A percentile compares a stretch with the other conserved stretches of the same genome.
Evolutionary conservation across 2,797 vertebrate species (phyloP).

Genomic region (Periparus ater): DNA sequence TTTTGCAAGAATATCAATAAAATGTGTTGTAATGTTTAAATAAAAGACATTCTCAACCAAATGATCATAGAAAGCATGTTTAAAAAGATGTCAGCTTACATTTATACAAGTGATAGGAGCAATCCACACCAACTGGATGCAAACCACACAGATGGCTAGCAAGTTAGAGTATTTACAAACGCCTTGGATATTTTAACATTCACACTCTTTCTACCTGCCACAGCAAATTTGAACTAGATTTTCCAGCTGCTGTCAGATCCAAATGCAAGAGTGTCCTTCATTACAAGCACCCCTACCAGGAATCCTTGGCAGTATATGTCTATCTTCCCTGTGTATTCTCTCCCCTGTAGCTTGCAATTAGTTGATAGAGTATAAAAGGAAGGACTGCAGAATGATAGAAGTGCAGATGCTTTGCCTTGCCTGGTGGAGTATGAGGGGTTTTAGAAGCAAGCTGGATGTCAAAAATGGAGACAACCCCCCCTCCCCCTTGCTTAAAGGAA

Average conservation of each 20-base stretch:
- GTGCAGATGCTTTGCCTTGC: neutral
- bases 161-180: constrained; percentile 75
- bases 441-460: constrained; percentile 10
- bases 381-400: constrained; percentile 54
- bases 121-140: constrained; percentile 64
- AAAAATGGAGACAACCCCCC: neutral
- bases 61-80: constrained; percentile 58
- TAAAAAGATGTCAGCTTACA: constrained; percentile 72
- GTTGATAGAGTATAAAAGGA: constrained; percentile 51
- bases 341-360: constrained; percentile 68
- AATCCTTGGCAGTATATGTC: constrained; percentile 60
- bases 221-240: constrained; percentile 72
- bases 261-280: constrained; percentile 70
- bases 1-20: constrained; percentile 71
- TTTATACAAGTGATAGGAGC: constrained; percentile 56
- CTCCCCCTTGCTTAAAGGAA: neutral
- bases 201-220: constrained; percentile 73
- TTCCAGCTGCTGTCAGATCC: constrained; percentile 76
- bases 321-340: constrained; percentile 42
- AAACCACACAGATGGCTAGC: constrained; percentile 59
- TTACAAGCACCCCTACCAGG: constrained; percentile 69
- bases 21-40: constrained; percentile 60
- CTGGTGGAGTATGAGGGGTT: neutral
- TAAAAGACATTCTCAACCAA: constrained; percentile 69
- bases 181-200: constrained; percentile 68